Conservation (phyloP, 2,113 vertebrate genomes). For the Amphilophus citrinellus region DNA sequence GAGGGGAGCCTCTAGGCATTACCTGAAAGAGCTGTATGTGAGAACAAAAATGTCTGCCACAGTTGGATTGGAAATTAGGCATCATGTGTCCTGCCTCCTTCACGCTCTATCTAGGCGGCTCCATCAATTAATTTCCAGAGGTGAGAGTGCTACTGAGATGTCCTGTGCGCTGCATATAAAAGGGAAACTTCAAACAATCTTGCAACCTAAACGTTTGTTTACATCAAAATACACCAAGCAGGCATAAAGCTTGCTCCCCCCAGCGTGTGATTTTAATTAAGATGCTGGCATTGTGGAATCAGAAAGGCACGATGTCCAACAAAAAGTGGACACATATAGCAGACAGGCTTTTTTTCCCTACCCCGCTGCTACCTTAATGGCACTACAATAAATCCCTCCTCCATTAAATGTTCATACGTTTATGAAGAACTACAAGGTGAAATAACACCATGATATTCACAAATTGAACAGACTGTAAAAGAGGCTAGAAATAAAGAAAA, state of each 20-base stretch:
- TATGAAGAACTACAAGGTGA: not conserved
- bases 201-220: not conserved
- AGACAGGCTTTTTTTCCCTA: not conserved
- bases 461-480: not conserved
- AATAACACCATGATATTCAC: not conserved
- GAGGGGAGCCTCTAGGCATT: not conserved
- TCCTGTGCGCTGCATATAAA: not conserved
- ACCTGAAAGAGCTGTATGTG: conserved; percentile 8
- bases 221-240: conserved; percentile 1
- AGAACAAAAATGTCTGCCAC: conserved; percentile 17
- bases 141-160: not conserved
- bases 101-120: not conserved
- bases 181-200: conserved; percentile 7
- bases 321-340: not conserved
- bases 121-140: conserved; percentile 17
- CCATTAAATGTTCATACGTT: not conserved
- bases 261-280: conserved; percentile 9
- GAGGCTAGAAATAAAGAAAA: not conserved
- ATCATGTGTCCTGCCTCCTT: conserved; percentile 12
- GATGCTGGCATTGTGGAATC: conserved; percentile 5
- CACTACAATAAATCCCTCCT: not conserved
- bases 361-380: not conserved
- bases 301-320: not conserved
- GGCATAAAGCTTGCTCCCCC: not conserved
- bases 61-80: conserved; percentile 5